Base-by-base conservation (phyloP, 92 coral and sea anemone genomes). In the Porites lobata region DNA sequence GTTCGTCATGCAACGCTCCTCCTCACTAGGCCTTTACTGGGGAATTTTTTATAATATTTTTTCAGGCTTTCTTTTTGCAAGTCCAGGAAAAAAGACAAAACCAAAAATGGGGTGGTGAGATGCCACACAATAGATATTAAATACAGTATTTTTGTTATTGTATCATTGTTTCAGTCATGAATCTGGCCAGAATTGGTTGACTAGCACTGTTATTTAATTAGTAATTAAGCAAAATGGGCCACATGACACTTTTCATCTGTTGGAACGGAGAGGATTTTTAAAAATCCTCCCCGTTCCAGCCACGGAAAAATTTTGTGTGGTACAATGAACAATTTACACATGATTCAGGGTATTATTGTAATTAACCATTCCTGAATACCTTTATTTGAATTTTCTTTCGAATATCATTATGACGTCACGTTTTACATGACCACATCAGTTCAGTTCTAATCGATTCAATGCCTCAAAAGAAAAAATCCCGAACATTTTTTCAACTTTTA, bases 151-250 rank as follows among this genome's bases (percentile, higher is more conserved):
- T 26, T 65, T 65, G 22, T 26, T 65, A 65, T 65, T 17, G 24
- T 17, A 65, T 65, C 9, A 65, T 17, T 26, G 22, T 65, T 65
- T 65, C n/a, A 18, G 0, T 1, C 70, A 18, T 20, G 32, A 65
- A 65, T 71, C 76, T 71, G 76, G 51, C 54, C 15, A 50, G 19
- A 71, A 26, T 29, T 71, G 76, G 76, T n/a, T 71, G 76, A 29
- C 76, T 71, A 21, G 38, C 51, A 18, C 38, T 21, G 5, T 71
- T 26, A 71, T 71, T 71, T 26, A 71, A 71, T 71, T 71, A 71
- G 47, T 71, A 26, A 71, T 24, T 71, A 71, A 71, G 76, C 9
- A 71, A 71, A 32, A 71, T 71, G 38, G 76, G 76, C 66, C 66
- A 62, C 66, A 62, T 62, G 66, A 62, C 76, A 21, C 12, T 20